Percentiles rank a stretch among this genome's conserved stretches.
Conservation (phyloP, 2,888 invertebrate genomes). For the Scaptodrosophila latifasciaeformis region DNA sequence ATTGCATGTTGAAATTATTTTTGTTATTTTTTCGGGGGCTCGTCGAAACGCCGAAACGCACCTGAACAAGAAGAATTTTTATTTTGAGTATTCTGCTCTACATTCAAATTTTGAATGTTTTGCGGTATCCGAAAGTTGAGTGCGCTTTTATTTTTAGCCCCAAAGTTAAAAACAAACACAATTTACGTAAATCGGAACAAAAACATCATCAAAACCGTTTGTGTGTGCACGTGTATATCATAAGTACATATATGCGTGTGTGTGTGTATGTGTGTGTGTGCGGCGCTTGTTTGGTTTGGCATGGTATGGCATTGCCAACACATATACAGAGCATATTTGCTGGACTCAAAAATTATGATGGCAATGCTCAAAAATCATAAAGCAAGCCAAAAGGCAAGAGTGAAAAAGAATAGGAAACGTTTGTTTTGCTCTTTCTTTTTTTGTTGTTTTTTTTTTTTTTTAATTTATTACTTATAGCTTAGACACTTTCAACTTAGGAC, state of each 20-base stretch:
- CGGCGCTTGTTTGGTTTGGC: too few species aligned
- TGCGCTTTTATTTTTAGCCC: slow-evolving; percentile 50
- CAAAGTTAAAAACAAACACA: slow-evolving; percentile 23
- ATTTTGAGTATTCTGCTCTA: slow-evolving; percentile 27
- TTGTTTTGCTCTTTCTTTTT: too few species aligned
- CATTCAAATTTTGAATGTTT: slow-evolving; percentile 47
- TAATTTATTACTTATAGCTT: slow-evolving; percentile 31
- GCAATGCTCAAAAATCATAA: too few species aligned
- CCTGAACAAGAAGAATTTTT: slow-evolving; percentile 44
- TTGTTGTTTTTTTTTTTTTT: too few species aligned
- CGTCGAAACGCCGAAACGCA: too few species aligned
- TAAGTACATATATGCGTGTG: too few species aligned
- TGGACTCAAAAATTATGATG: slow-evolving; percentile 9
- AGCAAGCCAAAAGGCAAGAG: too few species aligned
- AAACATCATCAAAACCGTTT: not conserved
- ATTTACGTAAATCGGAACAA: slow-evolving; percentile 37
- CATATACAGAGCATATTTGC: too few species aligned
- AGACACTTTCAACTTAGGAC: slow-evolving; percentile 20
- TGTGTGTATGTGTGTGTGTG: too few species aligned
- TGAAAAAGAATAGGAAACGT: too few species aligned
- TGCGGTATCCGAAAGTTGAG: slow-evolving; percentile 60
- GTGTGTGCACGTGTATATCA: too few species aligned
- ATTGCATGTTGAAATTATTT: not conserved
- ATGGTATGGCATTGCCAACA: not conserved
- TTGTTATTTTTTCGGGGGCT: not conserved